phyloP scores from a whole-genome alignment of 1,140 invertebrate species.

The Drosophila elegans region DNA sequence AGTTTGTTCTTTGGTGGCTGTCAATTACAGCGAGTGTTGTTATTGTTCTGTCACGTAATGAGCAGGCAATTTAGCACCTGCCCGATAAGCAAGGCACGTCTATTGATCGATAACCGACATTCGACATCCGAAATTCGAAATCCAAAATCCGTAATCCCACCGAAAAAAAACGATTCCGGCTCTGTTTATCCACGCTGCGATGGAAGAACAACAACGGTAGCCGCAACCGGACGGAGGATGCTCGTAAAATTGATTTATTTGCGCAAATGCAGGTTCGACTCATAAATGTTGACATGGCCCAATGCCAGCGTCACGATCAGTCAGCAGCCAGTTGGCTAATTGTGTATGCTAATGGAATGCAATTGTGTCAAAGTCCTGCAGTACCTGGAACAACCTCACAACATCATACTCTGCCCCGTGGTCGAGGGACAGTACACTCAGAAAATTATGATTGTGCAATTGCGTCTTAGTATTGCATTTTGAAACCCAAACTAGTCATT shows the following conservation, averaged over 20 bases:
- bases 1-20: conserved; percentile 47
- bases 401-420: conserved; percentile 31
- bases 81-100: conserved; percentile 48
- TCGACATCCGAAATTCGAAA: background rate
- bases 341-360: conserved; percentile 82
- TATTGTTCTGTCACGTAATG: conserved; percentile 76
- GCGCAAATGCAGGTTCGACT: conserved; percentile 50
- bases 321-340: conserved; percentile 62
- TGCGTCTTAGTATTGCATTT: too few species aligned
- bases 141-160: background rate
- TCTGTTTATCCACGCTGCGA: conserved; percentile 54
- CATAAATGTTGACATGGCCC: conserved; percentile 63
- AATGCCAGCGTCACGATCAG: conserved; percentile 66
- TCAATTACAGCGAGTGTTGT: conserved; percentile 46
- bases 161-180: conserved; percentile 1
- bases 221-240: conserved; percentile 37
- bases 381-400: conserved; percentile 61
- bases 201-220: conserved; percentile 70
- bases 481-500: background rate
- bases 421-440: conserved; percentile 24
- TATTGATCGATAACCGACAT: conserved; percentile 50
- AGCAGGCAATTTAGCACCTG: conserved; percentile 77
- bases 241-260: conserved; percentile 64
- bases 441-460: background rate
- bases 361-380: conserved; percentile 77